Conservation (phyloP, 2,113 vertebrate genomes). For the Oryctolagus cuniculus region mOryCun1.1 NC_091435.1:108959001-108959500, state of each 20-base stretch:
- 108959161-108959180: slow-evolving; percentile 75
- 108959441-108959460: slow-evolving; percentile 81
- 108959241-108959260: slow-evolving; percentile 81
- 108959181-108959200: slow-evolving; percentile 68
- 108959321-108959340: slow-evolving; percentile 75
- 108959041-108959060: slow-evolving; percentile 49
- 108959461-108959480: slow-evolving; percentile 79
- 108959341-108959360: slow-evolving; percentile 36
- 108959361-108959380: slow-evolving; percentile 72
- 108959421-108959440: slow-evolving; percentile 78
- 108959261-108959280: slow-evolving; percentile 79
- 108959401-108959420: slow-evolving; percentile 76
- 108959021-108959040: slow-evolving; percentile 65
- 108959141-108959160: slow-evolving; percentile 22
- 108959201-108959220: slow-evolving; percentile 74
- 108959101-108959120: slow-evolving; percentile 47
- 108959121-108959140: neutral
- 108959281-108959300: slow-evolving; percentile 80
- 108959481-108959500: slow-evolving; percentile 82
- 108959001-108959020: slow-evolving; percentile 20
- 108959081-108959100: slow-evolving; percentile 62
- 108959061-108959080: slow-evolving; percentile 64
- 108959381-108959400: slow-evolving; percentile 80
- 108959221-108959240: slow-evolving; percentile 68
- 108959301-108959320: slow-evolving; percentile 63